Conservation (phyloP, 2,888 invertebrate genomes). For the Endomychus coccineus region DNA sequence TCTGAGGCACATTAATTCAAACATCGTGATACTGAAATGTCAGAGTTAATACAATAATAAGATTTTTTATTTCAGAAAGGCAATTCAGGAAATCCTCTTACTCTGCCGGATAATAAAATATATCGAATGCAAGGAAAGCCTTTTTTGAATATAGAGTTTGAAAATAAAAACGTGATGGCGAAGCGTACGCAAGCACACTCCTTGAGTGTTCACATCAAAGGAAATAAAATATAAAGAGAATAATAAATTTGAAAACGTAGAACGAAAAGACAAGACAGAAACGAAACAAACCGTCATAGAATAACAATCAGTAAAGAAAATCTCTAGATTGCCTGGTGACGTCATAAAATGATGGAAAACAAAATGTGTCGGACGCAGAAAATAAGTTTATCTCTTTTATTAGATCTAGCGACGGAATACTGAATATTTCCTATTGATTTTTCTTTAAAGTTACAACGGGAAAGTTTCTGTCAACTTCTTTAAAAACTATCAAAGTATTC, state of each 20-base stretch:
- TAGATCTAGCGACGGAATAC: constrained; percentile 21
- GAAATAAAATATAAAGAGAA: constrained; percentile 36
- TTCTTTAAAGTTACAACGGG: constrained; percentile 15
- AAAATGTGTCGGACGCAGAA: constrained; percentile 30
- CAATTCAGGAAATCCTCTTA: too few relatives aligned
- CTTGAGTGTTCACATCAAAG: too few relatives aligned
- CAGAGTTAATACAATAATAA: too few relatives aligned
- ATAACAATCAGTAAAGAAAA: constrained; percentile 35
- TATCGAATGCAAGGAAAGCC: too few relatives aligned
- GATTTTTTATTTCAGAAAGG: too few relatives aligned
- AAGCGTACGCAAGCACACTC: too few relatives aligned
- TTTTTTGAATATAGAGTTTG: too few relatives aligned
- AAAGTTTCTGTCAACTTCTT: constrained; percentile 12
- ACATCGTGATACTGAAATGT: too few relatives aligned
- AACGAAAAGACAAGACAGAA: constrained; percentile 30
- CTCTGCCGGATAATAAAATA: too few relatives aligned
- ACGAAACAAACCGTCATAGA: constrained; percentile 33
- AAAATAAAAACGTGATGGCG: too few relatives aligned
- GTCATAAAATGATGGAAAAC: constrained; percentile 36
- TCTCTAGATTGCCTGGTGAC: constrained; percentile 30
- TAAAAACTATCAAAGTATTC: constrained; percentile 14
- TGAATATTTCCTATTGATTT: constrained; percentile 23
- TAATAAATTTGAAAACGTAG: constrained; percentile 33
- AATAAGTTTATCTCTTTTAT: constrained; percentile 31
- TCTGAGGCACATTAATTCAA: too few relatives aligned